Base-by-base conservation (phyloP, 2,797 vertebrate genomes). In the Channallabes apus region DNA sequence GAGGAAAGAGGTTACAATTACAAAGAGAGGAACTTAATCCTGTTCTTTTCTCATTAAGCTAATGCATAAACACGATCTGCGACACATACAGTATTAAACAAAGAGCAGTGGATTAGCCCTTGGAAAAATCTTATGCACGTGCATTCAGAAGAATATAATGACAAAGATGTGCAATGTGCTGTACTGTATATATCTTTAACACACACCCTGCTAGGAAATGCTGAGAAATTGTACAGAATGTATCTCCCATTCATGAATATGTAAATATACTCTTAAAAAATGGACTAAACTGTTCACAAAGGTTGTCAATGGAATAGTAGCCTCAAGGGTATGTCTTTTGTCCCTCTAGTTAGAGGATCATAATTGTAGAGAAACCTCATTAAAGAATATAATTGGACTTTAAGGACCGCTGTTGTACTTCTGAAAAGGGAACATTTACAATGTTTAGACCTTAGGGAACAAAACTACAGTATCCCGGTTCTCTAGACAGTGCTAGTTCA, bases 261-360 rank as follows among this genome's bases (percentile, higher is more conserved):
- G 62, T 46, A 65, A 80, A 80, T 67, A 18, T n/a, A 20, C 8
- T 38, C 72, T 38, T 18, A 6, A 27, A 46, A 51, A 56, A 32
- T 0, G 8, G 4, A 41, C 78, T 17, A 59, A 41, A 62, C 7
- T 41, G 14, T 64, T 27, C 78, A 80, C 62, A 80, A 80, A 62
- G 78, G 59, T 27, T 46, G 78, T 80, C 78, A 62, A 15, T 80
- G 78, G 62, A 80, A 24, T 85, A 86, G 89, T 83, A 77, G 17
- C 82, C 80, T 89, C 73, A 65, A 91, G 91, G 91, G 89, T 91
- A 88, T 83, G 82, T 90, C 84, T 67, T 72, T 72, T 67, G 61
- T 67, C 65, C 18, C 78, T 80, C 78, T 29, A 51, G 24, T 65
- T 67, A 67, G 62, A 80, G 17, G 62, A 80, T 29, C 32, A n/a